Percentiles rank a stretch among this genome's conserved stretches.
Evolutionary conservation across 2,113 vertebrate genomes (phyloP).

Genomic region (Felis chaus): DNA sequence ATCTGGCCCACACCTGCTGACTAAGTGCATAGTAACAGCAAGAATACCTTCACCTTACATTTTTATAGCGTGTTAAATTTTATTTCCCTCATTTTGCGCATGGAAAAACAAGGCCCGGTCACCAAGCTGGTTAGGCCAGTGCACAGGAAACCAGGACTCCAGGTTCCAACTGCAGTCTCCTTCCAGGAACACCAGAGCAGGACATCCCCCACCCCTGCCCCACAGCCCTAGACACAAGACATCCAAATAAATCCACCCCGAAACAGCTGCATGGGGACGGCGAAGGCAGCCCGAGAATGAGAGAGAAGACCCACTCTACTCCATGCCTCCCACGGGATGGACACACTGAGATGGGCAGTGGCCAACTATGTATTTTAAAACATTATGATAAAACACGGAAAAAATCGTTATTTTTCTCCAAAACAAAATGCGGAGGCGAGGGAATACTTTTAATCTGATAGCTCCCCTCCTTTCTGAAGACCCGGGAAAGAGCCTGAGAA

Average conservation of each 20-base stretch:
- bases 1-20: background rate
- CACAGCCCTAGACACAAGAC: accelerated
- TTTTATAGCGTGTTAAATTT: background rate
- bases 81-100: background rate
- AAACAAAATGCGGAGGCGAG: background rate
- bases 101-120: background rate
- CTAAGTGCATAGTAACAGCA: accelerated
- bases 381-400: background rate
- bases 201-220: background rate
- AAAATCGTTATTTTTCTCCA: background rate
- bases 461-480: background rate
- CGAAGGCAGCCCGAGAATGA: background rate
- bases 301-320: background rate
- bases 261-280: accelerated
- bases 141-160: background rate
- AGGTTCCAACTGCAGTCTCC: background rate
- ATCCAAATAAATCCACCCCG: no score
- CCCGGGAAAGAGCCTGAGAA: background rate
- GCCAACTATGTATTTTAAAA: background rate
- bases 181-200: background rate
- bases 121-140: background rate
- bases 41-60: no score
- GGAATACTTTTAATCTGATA: background rate
- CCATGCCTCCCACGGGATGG: accelerated
- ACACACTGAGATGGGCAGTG: accelerated